phyloP scores from a whole-genome alignment of 1,140 invertebrate species.

The Drosophila novamexicana region DNA sequence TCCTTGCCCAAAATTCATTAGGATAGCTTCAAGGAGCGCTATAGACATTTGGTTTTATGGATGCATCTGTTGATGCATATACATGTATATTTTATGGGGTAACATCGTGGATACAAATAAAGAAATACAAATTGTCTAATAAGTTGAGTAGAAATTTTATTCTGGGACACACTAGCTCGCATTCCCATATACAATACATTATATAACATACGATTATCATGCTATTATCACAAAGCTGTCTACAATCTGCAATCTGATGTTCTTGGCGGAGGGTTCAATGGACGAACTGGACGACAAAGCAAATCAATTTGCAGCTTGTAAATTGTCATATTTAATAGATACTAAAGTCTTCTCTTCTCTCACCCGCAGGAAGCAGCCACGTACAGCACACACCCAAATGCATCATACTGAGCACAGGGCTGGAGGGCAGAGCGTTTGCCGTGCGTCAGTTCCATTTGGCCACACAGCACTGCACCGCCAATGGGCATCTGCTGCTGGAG shows the following conservation, averaged over 20 bases:
- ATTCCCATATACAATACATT: too few species aligned
- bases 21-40: not conserved
- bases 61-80: not conserved
- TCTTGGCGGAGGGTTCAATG: too few species aligned
- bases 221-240: too few species aligned
- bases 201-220: too few species aligned
- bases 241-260: too few species aligned
- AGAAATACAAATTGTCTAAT: too few species aligned
- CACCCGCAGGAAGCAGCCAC: conserved; percentile 43
- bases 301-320: not conserved
- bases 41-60: not conserved
- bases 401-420: conserved; percentile 42
- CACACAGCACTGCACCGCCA: conserved; percentile 39
- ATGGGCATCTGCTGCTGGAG: conserved; percentile 44
- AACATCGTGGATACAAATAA: too few species aligned
- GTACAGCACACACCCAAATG: conserved; percentile 57
- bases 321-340: not conserved
- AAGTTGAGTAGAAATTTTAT: too few species aligned
- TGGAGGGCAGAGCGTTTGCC: not conserved
- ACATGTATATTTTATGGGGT: too few species aligned
- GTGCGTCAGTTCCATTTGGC: conserved; percentile 54
- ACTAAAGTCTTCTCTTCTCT: not conserved
- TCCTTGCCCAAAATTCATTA: too few species aligned
- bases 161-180: too few species aligned
- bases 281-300: not conserved